These are phyloP conservation scores for Diplodus sargus DNA, from an alignment of 2,797 vertebrate species.

Conservation along the genomic window DNA sequence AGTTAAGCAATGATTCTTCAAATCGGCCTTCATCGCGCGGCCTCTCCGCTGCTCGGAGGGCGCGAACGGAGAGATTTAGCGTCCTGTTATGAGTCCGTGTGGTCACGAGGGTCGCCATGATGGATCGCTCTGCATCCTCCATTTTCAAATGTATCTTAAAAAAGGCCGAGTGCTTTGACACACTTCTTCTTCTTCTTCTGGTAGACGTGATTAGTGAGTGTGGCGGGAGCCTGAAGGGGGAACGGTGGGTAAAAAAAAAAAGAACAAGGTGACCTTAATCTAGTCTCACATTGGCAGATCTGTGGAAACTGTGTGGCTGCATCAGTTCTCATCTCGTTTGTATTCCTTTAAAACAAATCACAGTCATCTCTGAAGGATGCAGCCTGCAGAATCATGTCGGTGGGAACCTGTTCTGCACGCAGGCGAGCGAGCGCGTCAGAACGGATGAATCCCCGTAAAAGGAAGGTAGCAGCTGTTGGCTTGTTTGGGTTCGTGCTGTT, in stretches of 20 bases:
- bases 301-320: no score
- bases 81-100: not conserved
- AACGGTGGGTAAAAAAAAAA: not conserved
- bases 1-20: slow-evolving; percentile 31
- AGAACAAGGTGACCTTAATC: slow-evolving; percentile 19
- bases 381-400: no score
- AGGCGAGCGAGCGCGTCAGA: no score
- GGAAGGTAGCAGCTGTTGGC: no score
- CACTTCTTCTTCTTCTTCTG: no score
- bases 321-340: no score
- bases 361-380: no score
- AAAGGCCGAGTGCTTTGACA: not conserved
- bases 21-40: not conserved
- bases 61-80: not conserved
- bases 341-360: no score
- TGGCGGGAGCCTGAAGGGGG: not conserved
- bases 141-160: not conserved
- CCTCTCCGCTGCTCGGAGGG: slow-evolving; percentile 3
- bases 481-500: no score
- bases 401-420: no score
- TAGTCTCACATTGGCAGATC: no score
- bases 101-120: not conserved
- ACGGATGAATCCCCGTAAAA: no score
- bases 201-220: not conserved
- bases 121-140: not conserved